phyloP scores from a whole-genome alignment of 2,113 vertebrate species.

The Chaetodon trifascialis region DNA sequence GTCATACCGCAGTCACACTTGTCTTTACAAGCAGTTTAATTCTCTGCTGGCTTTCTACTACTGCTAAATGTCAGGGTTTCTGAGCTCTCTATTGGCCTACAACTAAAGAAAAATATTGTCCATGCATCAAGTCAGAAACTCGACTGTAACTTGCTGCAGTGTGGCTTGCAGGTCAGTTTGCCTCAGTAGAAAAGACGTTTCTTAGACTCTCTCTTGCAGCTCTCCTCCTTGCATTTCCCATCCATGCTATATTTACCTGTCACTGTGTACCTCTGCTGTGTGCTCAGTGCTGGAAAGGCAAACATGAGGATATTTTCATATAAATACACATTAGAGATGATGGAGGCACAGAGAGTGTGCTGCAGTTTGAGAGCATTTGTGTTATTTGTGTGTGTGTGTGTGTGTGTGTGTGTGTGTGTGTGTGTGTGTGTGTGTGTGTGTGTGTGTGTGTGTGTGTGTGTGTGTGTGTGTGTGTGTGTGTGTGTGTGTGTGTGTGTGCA shows the following conservation, averaged over 20 bases:
- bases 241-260: conserved; percentile 74
- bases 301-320: conserved; percentile 76
- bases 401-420: background rate
- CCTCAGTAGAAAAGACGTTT: conserved; percentile 27
- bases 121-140: background rate
- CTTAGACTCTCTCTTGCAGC: conserved; percentile 41
- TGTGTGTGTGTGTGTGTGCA: background rate
- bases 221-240: conserved; percentile 51
- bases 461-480: background rate
- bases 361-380: conserved; percentile 38
- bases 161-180: background rate
- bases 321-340: conserved; percentile 70
- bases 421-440: background rate
- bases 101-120: conserved; percentile 7
- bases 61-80: background rate
- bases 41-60: background rate
- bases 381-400: conserved; percentile 24
- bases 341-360: conserved; percentile 31
- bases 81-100: background rate
- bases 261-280: conserved; percentile 75
- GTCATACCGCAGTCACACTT: conserved; percentile 46
- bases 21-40: background rate
- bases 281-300: conserved; percentile 75
- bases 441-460: background rate
- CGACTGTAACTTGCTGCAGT: background rate